Evolutionary conservation across 1,140 invertebrate species (phyloP).

Genomic region (Drosophila cardini): DNA sequence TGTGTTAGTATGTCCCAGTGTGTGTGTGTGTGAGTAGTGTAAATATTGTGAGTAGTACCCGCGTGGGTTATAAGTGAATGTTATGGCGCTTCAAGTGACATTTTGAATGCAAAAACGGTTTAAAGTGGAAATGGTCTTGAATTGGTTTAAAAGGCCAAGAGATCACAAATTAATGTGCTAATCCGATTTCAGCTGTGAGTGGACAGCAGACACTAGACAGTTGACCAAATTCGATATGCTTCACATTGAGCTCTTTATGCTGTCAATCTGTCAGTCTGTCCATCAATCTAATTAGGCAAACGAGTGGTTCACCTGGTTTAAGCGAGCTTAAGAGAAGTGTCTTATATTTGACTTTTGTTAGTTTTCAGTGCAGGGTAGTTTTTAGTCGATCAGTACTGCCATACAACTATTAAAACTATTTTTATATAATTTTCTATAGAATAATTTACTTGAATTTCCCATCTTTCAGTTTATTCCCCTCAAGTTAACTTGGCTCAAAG

Average conservation of each 20-base stretch:
- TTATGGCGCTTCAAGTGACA: constrained; percentile 44
- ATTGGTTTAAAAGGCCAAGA: constrained; percentile 18
- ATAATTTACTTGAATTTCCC: not conserved
- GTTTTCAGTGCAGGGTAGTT: no score
- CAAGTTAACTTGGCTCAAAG: constrained; percentile 4
- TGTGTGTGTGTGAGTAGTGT: constrained; percentile 16
- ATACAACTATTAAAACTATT: no score
- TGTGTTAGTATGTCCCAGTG: not conserved
- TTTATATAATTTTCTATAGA: not conserved
- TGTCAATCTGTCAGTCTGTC: constrained; percentile 34
- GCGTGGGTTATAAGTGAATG: constrained; percentile 47
- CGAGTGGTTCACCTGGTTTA: not conserved
- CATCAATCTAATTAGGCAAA: constrained; percentile 22
- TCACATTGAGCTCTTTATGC: constrained; percentile 2
- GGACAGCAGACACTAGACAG: no score
- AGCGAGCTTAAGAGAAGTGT: no score
- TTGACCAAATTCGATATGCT: constrained; percentile 12
- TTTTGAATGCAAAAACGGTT: constrained; percentile 29
- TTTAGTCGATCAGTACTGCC: not conserved
- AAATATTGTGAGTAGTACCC: constrained; percentile 2
- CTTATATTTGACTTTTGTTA: no score
- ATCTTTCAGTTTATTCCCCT: not conserved
- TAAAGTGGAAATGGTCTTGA: constrained; percentile 35
- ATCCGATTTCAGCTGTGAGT: constrained; percentile 4
- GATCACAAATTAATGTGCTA: constrained; percentile 39